Evolutionary conservation across 2,888 invertebrate genomes (phyloP).

Genomic region (Drosophila putrida): DNA sequence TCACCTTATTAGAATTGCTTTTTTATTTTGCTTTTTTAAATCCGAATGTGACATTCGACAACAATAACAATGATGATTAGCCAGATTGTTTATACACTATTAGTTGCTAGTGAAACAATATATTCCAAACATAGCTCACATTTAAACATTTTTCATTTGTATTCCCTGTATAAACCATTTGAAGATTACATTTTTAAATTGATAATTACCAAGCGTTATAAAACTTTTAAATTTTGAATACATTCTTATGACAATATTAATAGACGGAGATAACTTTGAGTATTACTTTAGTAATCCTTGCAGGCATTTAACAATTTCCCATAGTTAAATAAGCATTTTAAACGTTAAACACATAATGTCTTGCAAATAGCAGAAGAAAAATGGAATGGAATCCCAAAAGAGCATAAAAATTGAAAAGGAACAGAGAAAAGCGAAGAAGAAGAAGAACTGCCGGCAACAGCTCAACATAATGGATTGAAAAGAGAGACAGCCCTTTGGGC

Average conservation of each 20-base stretch:
- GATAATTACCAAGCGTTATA: no score
- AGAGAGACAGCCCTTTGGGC: slow-evolving; percentile 31
- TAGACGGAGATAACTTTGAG: background rate
- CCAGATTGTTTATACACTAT: no score
- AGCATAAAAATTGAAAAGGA: slow-evolving; percentile 24
- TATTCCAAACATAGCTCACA: no score
- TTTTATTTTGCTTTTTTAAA: no score
- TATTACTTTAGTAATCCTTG: background rate
- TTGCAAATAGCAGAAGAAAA: slow-evolving; percentile 32
- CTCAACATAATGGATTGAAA: slow-evolving; percentile 38
- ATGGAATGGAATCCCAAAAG: slow-evolving; percentile 50
- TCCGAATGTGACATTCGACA: no score
- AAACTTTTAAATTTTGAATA: background rate
- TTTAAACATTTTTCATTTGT: no score
- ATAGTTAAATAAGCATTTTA: slow-evolving; percentile 48
- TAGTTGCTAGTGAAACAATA: no score
- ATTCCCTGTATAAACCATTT: no score
- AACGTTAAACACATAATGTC: slow-evolving; percentile 41
- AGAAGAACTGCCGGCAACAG: slow-evolving; percentile 27
- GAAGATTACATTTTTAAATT: no score
- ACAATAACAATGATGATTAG: no score
- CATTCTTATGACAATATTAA: background rate
- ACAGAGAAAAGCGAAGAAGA: background rate
- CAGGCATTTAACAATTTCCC: slow-evolving; percentile 11
- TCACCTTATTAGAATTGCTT: no score